Evolutionary conservation across 2,888 invertebrate genomes (phyloP), one percentile per base, ranked within the genome.

Genomic region (Bellardia pandia): DNA sequence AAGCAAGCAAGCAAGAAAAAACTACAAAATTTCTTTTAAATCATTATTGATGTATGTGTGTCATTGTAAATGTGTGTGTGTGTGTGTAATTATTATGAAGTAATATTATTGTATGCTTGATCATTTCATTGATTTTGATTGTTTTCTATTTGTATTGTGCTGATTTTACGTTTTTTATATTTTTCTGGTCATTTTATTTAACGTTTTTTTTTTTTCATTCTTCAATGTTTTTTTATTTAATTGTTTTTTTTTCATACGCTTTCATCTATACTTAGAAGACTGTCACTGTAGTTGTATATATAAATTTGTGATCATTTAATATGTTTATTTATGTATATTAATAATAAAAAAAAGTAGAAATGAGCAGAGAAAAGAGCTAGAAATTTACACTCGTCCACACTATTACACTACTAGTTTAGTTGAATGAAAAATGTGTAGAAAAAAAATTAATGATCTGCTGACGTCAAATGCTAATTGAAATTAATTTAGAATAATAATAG

Each of bases 401-500:
- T 74, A 68, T 58, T 23, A 53, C 53, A 64, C 40, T 77, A 56
- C 56, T 58, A 48, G 58, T 69, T 68, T 79, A 75, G 60, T 48
- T 75, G 79, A 80, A 80, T 85, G 64, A 74, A 68, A 68, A 66
- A 33, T 9, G 13, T 33, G 56, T 42, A 71, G 16, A 56, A 58
- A 71, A 60, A 68, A 80, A 62, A 85, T 85, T 83, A 81, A 87
- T 85, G 83, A 86, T 86, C 76, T 86, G 82, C 85, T 88, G 85
- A 88, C 83, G 83, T 88, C 85, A 86, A 88, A 88, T 86, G 68
- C 86, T 88, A 83, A 86, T 88, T 88, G 83, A 88, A 84, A 87
- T 85, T 87, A 87, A 87, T 83, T 87, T 87, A 87, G 84, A 86
- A 71, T 80, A 81, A 81, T 81, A 85, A 68, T 69, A 78, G 75